Conservation (phyloP, 2,797 vertebrate species). For the Phataginus tricuspis region DNA sequence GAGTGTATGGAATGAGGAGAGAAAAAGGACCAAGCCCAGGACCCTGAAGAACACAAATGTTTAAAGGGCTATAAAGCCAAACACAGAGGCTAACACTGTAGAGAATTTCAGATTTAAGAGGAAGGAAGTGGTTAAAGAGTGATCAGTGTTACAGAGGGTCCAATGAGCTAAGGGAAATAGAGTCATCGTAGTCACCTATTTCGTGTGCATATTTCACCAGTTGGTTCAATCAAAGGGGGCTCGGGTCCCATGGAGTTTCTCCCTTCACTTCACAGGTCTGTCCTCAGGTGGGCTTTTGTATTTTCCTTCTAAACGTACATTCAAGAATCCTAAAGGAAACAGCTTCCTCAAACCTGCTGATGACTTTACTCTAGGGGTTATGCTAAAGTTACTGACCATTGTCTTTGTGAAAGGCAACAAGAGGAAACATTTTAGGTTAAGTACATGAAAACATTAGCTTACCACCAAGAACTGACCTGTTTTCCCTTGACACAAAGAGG, state of each 20-base stretch:
- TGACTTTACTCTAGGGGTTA: neutral
- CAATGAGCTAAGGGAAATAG: neutral
- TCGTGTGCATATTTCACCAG: neutral
- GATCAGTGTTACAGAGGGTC: neutral
- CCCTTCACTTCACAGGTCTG: neutral
- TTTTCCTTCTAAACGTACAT: neutral
- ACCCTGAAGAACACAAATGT: neutral
- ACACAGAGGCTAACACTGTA: neutral
- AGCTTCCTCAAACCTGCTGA: neutral
- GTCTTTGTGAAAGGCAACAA: neutral
- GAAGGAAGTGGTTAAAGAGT: neutral
- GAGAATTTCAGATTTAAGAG: neutral
- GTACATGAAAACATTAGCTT: neutral
- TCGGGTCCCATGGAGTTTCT: neutral
- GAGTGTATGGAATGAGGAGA: neutral
- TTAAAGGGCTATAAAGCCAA: neutral
- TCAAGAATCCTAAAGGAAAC: neutral
- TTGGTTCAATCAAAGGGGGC: neutral
- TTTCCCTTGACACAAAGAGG: neutral
- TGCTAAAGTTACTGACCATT: neutral
- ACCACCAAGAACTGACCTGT: neutral
- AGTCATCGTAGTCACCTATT: neutral
- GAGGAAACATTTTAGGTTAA: neutral
- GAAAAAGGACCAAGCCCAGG: neutral
- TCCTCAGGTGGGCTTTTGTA: neutral